Evolutionary conservation across 2,888 invertebrate species (phyloP).

Genomic region (Drosophila phalerata): DNA sequence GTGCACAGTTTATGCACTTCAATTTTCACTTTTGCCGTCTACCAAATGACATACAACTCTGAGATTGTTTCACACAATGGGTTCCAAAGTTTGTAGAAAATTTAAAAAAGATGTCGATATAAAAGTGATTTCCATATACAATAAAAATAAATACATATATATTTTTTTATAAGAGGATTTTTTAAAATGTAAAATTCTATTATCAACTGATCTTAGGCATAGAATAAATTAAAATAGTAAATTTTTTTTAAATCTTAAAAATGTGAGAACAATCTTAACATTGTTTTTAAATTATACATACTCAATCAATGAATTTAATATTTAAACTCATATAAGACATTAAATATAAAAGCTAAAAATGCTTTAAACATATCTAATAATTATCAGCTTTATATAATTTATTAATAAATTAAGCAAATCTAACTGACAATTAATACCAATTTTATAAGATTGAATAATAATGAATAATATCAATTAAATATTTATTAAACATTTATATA

Average conservation of each 20-base stretch:
- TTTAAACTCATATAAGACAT: too few species aligned
- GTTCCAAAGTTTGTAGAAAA: conserved; percentile 17
- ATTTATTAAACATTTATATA: too few species aligned
- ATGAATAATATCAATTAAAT: too few species aligned
- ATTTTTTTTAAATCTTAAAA: background rate
- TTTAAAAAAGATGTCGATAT: background rate
- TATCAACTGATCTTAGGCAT: background rate
- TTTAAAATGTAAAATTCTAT: background rate
- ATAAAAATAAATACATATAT: background rate
- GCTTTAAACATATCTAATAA: too few species aligned
- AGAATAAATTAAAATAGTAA: background rate
- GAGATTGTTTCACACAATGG: conserved; percentile 40
- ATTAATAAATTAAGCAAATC: too few species aligned
- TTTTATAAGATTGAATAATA: too few species aligned
- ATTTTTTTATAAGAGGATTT: background rate
- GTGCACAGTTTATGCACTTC: conserved; percentile 61
- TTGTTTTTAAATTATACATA: too few species aligned
- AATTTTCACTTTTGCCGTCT: conserved; percentile 27
- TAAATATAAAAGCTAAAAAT: too few species aligned
- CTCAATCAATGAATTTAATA: too few species aligned
- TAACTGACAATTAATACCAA: too few species aligned
- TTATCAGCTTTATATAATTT: too few species aligned
- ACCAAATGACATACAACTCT: conserved; percentile 40
- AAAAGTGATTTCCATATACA: background rate
- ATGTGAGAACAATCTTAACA: background rate